Base-by-base conservation (phyloP, 2,797 vertebrate genomes). In the Rhinella marina region DNA sequence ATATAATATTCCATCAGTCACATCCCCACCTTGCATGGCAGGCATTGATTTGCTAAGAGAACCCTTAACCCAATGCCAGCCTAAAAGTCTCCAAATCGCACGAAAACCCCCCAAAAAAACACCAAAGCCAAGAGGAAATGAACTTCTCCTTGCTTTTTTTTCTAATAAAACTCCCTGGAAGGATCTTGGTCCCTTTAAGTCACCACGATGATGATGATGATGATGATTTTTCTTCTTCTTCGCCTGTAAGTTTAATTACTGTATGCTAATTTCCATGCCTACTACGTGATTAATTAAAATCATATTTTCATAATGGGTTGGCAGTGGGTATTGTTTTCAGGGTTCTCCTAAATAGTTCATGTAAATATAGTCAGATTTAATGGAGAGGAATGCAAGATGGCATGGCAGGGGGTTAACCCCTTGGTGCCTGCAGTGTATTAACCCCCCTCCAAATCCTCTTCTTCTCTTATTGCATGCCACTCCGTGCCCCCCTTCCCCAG, bases 271-370 rank as follows among this genome's bases (percentile, higher is more conserved):
- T 95, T 96, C 94, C 95, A 94, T 96, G 95, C 95, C 95, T 95
- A 96, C 95, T 95, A 95, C 96, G 94, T 93, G 93, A 96, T 96
- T 97, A 96, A 96, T 96, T 97, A 96, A 96, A 95, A 96, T 97
- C 95, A 96, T 96, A 97, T 97, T 97, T 95, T 95, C 96, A 96
- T 96, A 95, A 97, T 97, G 96, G 97, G 97, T 96, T 95, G 95
- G 95, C 95, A 96, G 95, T 95, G 95, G 94, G 94, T 94, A 94
- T 95, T 96, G 95, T 96, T 95, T 95, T 86, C 93, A 95, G 94
- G 95, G 95, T 95, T 92, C 96, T 95, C 91, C 93, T 94, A 94
- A 95, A 95, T 94, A 94, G 94, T 94, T 94, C 93, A 94, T 95
- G 95, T 95, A 95, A 96, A 97, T 96, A 97, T 96, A 96, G 95